phyloP scores from a whole-genome alignment of 2,797 vertebrate genomes.

The Antennarius maculatus region DNA sequence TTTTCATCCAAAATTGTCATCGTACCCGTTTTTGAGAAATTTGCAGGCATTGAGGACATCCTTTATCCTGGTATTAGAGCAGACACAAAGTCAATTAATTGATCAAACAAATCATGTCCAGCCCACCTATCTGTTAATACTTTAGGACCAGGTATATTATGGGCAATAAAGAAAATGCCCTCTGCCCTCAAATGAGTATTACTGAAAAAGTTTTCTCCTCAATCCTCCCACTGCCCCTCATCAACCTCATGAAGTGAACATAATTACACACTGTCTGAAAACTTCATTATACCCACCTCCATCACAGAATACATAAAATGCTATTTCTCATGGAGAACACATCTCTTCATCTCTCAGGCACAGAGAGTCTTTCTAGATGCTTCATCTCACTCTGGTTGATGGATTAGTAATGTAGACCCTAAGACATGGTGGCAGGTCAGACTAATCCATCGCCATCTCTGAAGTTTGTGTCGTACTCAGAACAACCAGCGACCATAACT shows the following conservation, averaged over 20 bases:
- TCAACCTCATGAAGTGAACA: slow-evolving; percentile 11
- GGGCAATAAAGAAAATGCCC: not conserved
- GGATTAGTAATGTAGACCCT: slow-evolving; percentile 26
- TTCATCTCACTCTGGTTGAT: slow-evolving; percentile 32
- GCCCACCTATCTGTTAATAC: not conserved
- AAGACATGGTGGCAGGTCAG: slow-evolving; percentile 50
- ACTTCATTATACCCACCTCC: slow-evolving; percentile 14
- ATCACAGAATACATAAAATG: slow-evolving; percentile 8
- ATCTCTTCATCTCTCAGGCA: not conserved
- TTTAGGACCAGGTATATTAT: not conserved
- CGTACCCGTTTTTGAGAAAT: too few species aligned
- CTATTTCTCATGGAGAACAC: not conserved
- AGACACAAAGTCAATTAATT: not conserved
- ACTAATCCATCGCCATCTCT: slow-evolving; percentile 50
- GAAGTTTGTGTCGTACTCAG: slow-evolving; percentile 27
- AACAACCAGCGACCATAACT: slow-evolving; percentile 54
- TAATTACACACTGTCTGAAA: slow-evolving; percentile 29
- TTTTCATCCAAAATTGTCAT: too few species aligned
- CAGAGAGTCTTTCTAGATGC: not conserved
- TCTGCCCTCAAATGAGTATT: not conserved
- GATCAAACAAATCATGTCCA: not conserved
- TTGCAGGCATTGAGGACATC: too few species aligned
- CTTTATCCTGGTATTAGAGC: not conserved
- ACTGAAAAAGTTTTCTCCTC: not conserved
- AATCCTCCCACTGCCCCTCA: slow-evolving; percentile 4